These are phyloP conservation scores for Oscheius sp. DNA, from an alignment of 2,888 invertebrate species.

Conservation along the genomic window DNA sequence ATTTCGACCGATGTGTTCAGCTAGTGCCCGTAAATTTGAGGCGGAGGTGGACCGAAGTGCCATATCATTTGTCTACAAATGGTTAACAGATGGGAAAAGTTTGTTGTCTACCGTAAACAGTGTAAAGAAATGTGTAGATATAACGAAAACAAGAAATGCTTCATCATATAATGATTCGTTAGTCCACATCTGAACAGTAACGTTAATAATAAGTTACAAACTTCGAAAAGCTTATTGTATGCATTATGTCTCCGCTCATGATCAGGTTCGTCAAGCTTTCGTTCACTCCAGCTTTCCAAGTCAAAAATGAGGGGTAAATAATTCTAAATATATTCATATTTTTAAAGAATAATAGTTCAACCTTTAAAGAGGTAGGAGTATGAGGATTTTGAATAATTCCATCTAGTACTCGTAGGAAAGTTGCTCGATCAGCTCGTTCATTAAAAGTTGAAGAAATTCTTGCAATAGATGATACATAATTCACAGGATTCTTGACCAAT, in stretches of 20 bases:
- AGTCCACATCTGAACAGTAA: conserved; percentile 10
- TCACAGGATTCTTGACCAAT: conserved; percentile 38
- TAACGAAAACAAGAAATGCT: conserved; percentile 36
- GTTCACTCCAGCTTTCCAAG: conserved; percentile 86
- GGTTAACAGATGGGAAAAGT: background rate
- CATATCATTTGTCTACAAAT: conserved; percentile 49
- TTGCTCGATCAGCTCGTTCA: conserved; percentile 49
- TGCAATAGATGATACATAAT: conserved; percentile 34
- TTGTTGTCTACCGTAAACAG: background rate
- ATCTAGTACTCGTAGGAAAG: conserved; percentile 46
- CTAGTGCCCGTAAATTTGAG: conserved; percentile 43
- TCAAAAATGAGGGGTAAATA: conserved; percentile 66
- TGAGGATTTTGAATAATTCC: conserved; percentile 34
- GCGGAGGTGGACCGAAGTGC: conserved; percentile 53
- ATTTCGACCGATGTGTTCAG: conserved; percentile 15
- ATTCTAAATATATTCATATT: background rate
- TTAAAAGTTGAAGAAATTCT: conserved; percentile 50
- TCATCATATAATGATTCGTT: conserved; percentile 18
- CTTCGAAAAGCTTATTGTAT: conserved; percentile 75
- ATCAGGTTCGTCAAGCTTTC: conserved; percentile 93
- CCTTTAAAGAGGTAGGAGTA: background rate
- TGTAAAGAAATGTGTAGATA: conserved; percentile 38
- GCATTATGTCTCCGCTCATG: conserved; percentile 83
- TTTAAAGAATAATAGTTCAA: background rate
- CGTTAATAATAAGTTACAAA: conserved; percentile 68